A percentile compares a stretch with the other conserved stretches of the same genome.
Evolutionary conservation across 2,113 vertebrate genomes (phyloP).

Genomic region (Puffinus mauretanicus): DNA sequence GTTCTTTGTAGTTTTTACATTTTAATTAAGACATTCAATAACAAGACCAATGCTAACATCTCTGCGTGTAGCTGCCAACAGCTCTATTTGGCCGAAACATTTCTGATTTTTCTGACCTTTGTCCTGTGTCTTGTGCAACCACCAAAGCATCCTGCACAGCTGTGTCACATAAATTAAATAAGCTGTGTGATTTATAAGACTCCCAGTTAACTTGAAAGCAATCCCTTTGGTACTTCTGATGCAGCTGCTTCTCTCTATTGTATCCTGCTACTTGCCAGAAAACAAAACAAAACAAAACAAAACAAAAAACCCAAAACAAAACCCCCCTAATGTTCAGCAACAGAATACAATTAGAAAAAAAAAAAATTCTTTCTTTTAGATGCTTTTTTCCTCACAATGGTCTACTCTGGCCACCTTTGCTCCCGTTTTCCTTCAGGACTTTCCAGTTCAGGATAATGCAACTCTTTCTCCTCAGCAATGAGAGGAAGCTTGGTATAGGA

Average conservation of each 20-base stretch:
- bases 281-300: background rate
- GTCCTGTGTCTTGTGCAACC: slow-evolving; percentile 50
- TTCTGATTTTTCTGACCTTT: slow-evolving; percentile 58
- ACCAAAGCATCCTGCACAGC: slow-evolving; percentile 53
- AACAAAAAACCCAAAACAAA: background rate
- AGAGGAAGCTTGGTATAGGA: background rate
- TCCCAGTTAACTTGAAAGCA: slow-evolving; percentile 64
- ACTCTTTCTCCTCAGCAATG: background rate
- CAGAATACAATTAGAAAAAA: background rate
- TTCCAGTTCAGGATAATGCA: background rate
- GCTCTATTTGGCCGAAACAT: slow-evolving; percentile 27
- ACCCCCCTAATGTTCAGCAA: background rate
- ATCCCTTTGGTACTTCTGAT: slow-evolving; percentile 61
- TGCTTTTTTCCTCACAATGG: background rate
- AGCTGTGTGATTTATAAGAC: slow-evolving; percentile 65
- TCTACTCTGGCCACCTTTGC: background rate
- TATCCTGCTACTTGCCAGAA: slow-evolving; percentile 52
- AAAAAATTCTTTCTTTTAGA: background rate
- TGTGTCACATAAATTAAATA: slow-evolving; percentile 69
- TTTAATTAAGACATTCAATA: slow-evolving; percentile 57
- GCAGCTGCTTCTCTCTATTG: slow-evolving; percentile 67
- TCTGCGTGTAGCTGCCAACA: background rate
- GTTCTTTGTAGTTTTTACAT: slow-evolving; percentile 31
- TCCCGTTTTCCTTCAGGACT: slow-evolving; percentile 14
- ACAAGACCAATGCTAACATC: slow-evolving; percentile 25